Evolutionary conservation across 2,888 invertebrate genomes (phyloP), one percentile per base, ranked within the genome.

Genomic region (Gastrophysa polygoni): DNA sequence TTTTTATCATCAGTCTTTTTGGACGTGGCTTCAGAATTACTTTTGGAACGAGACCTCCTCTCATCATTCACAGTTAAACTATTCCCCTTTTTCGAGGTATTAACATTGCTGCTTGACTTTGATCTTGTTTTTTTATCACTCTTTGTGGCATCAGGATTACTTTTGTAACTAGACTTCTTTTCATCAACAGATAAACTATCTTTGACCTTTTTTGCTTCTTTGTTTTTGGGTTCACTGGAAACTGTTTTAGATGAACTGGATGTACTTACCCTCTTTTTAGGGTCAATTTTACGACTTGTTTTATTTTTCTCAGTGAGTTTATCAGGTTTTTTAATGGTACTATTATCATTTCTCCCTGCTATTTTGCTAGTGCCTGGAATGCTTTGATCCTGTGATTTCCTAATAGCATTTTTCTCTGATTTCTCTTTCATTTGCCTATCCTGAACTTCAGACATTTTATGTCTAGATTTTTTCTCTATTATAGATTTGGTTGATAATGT

Each of bases 401-500:
- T 2, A 6, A 38, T 38, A 14, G 14, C 0, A 6, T 17, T 38
- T 3, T 38, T 16, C 1, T 11, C 7, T 20, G 20, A 44, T 14
- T 38, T 38, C n/a, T 50, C 18, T 50, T 8, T 11, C 16, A 24
- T 24, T 24, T 24, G 3, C 3, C 7, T 24, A 24, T 24, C 7
- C 24, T 24, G 17, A 29, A 20, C 28, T 34, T 54, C 49, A 21
- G 38, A 38, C 34, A 34, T 29, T 48, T 38, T 49, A 14, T 48
- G 48, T 29, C 11, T 63, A 43, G 56, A 14, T 61, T 59, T 50
- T 34, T 60, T 59, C 47, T 47, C 50, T 21, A 58, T 54, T 49
- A 49, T 60, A 47, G 59, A 62, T 50, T 63, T 44, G 54, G 34
- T 62, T 43, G 43, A 50, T 28, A 56, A 61, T 57, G 49, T 58